Evolutionary conservation across 2,113 vertebrate genomes (phyloP), one percentile per base, ranked within the genome.

Genomic region (human): DNA sequence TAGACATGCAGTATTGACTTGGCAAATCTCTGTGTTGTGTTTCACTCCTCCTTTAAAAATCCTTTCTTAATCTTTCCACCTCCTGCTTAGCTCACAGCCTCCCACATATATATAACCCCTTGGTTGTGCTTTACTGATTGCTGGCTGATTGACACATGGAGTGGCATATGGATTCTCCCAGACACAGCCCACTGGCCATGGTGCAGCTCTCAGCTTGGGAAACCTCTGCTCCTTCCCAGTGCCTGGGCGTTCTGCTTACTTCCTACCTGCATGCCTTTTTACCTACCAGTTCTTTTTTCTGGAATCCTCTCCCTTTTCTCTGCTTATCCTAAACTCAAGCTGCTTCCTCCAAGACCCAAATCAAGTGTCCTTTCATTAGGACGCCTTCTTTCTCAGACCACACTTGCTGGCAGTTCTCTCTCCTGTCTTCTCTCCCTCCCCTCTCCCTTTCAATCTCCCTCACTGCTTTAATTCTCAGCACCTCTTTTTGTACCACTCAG

Each of bases 341-440:
- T 55, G n/a, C 27, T 68, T 79, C 80, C 20, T 55, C 82, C 85
- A 32, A 78, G 35, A 57, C 64, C 35, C n/a, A 17, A 35, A 43
- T 13, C 23, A 79, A 68, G 22, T 1, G 4, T 88, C 27, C 45
- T 38, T 38, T 64, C 23, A 9, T 38, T 38, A n/a, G 9, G 17
- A 27, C 1, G 0, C 9, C 72, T 30, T 75, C 27, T 55, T 59
- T 50, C 70, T 59, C 61, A 45, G n/a, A 43, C 30, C 11, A 1
- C 68, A 27, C 68, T 48, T 25, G 27, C 35, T 76, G 27, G 50
- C 40, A 6, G 4, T 64, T 64, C 12, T 32, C 5, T 13, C 27
- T 6, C 27, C 13, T 43, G 25, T 76, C 32, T 78, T 27, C 8
- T 3, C 11, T 6, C 38, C 14, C 48, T 0, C 3, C 5, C 13